Base-by-base conservation (phyloP, 2,113 vertebrate genomes). In the Albula glossodonta region DNA sequence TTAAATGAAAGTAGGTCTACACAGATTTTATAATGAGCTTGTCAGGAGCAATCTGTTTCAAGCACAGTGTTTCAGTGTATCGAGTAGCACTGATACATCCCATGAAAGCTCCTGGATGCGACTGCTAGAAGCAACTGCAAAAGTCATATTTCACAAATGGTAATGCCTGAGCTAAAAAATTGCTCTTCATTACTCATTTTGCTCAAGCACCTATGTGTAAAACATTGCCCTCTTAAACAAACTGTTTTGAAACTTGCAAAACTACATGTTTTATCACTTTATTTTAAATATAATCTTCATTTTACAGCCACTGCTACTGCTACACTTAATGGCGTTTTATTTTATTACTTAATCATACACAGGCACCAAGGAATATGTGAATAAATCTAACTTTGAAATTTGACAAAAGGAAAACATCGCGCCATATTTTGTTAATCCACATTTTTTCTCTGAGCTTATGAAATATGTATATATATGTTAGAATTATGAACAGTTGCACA, bases 21-120 rank as follows among this genome's bases (percentile, higher is more conserved):
- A 41, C 78, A 19, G 41, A 49, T 51, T 80, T 80, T 17, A 80
- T 80, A 49, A 80, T 80, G 78, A 80, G 78, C 50, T 80, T 80
- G 78, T 51, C 78, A 80, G 41, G 49, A 51, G 48, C 78, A 51
- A 80, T 80, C 78, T 50, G 25, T 50, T 80, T 51, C 78, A 50
- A 51, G 11, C 41, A 48, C 41, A 7, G 78, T 9, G 13, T 17
- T 80, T 66, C 7, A 12, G 41, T 80, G 78, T 51, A 80, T 19
- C 19, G 48, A 51, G 78, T 12, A 51, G 13, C 17, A 17, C 78
- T 19, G 6, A 80, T 50, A 17, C 48, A 80, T 50, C 31, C 13
- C 8, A 2, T 50, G 19, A 80, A 80, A 80, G 9, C 0, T 66
- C 41, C 48, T 48, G 50, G 50, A 50, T 50, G 10, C 1, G 78